These are phyloP conservation scores for Meganola albula DNA, from an alignment of 2,888 invertebrate genomes.

Conservation along the genomic window DNA sequence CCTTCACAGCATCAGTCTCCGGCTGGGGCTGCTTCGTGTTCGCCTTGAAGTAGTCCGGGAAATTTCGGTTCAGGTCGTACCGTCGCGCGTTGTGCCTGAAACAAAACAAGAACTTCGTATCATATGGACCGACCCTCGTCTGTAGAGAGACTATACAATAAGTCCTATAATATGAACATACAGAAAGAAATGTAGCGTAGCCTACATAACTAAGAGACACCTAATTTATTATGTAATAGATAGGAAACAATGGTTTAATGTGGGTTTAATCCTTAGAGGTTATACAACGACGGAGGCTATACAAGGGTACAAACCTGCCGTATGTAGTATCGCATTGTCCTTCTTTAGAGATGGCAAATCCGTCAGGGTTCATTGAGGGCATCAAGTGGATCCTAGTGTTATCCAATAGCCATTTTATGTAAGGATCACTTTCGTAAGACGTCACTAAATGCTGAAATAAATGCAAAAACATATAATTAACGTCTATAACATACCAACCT, in stretches of 20 bases:
- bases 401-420: conserved; percentile 93
- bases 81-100: conserved; percentile 90
- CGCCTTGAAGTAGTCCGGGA: conserved; percentile 95
- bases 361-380: conserved; percentile 99
- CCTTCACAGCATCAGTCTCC: conserved; percentile 96
- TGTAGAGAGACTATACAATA: no score
- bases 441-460: conserved; percentile 90
- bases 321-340: conserved; percentile 91
- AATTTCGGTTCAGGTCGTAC: conserved; percentile 96
- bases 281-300: background rate
- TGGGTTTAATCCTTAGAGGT: no score
- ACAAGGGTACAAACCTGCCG: conserved; percentile 81
- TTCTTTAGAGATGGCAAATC: conserved; percentile 94
- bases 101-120: no score
- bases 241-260: no score
- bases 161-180: no score
- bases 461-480: no score
- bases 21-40: conserved; percentile 93
- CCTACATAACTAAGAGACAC: no score
- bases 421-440: conserved; percentile 88
- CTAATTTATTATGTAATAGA: no score
- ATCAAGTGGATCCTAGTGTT: conserved; percentile 97
- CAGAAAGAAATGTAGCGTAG: no score
- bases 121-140: no score
- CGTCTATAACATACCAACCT: no score